phyloP scores from a whole-genome alignment of 2,888 invertebrate species.

The Hoplodrina ambigua region DNA sequence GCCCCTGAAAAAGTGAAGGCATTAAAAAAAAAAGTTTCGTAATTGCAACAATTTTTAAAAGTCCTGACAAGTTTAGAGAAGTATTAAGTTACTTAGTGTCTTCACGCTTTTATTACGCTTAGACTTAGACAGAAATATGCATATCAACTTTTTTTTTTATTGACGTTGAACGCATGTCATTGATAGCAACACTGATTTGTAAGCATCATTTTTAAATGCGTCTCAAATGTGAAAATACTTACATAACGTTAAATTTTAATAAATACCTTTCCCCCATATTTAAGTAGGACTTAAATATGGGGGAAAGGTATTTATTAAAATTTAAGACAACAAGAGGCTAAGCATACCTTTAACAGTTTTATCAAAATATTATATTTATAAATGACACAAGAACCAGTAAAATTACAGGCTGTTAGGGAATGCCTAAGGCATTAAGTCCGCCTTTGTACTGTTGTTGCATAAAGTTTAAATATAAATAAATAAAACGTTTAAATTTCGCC shows the following conservation, averaged over 20 bases:
- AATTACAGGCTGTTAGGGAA: background rate
- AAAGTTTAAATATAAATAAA: too few species aligned
- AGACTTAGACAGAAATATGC: background rate
- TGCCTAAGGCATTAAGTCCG: too few species aligned
- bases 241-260: too few species aligned
- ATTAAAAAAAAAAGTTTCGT: slow-evolving; percentile 55
- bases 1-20: slow-evolving; percentile 45
- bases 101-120: background rate
- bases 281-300: too few species aligned
- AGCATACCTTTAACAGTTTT: too few species aligned
- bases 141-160: background rate
- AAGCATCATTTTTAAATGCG: background rate
- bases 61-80: slow-evolving; percentile 35
- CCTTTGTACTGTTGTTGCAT: too few species aligned
- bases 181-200: too few species aligned
- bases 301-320: too few species aligned
- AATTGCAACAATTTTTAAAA: slow-evolving; percentile 53
- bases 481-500: background rate
- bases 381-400: background rate
- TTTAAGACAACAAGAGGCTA: too few species aligned
- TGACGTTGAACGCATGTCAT: too few species aligned
- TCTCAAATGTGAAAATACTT: background rate
- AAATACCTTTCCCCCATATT: too few species aligned
- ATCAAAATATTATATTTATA: too few species aligned
- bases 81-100: slow-evolving; percentile 19